A percentile compares a stretch with the other conserved stretches of the same genome.
These are phyloP conservation scores for Ormyrus labotus DNA, from an alignment of 2,888 invertebrate species.

Conservation along the genomic window DNA sequence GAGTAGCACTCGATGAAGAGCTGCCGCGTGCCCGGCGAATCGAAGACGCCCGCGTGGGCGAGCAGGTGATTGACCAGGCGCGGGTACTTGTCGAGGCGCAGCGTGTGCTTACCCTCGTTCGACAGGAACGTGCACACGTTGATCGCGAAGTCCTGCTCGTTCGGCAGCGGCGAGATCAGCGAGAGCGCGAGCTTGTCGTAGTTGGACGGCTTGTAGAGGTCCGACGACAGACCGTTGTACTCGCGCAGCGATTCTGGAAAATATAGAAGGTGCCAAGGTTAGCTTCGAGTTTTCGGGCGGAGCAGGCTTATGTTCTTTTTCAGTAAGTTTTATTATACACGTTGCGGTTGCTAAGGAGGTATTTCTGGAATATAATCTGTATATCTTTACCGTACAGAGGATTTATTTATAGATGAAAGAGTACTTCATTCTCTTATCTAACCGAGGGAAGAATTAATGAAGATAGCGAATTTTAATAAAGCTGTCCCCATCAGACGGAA, in stretches of 20 bases:
- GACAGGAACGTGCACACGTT: slow-evolving; percentile 97
- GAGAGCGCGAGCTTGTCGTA: slow-evolving; percentile 93
- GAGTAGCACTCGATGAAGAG: slow-evolving; percentile 83
- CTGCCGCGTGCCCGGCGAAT: slow-evolving; percentile 78
- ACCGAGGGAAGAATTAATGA: too few species aligned
- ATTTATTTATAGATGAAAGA: too few species aligned
- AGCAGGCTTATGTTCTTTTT: too few species aligned
- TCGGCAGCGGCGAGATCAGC: slow-evolving; percentile 95
- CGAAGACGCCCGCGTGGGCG: slow-evolving; percentile 96
- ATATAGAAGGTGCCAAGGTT: neutral
- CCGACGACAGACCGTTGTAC: slow-evolving; percentile 82
- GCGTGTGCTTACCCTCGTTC: slow-evolving; percentile 92
- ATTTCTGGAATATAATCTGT: too few species aligned
- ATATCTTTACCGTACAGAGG: too few species aligned
- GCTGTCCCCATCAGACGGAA: too few species aligned
- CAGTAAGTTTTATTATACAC: too few species aligned
- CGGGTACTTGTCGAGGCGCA: slow-evolving; percentile 91
- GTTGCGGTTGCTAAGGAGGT: too few species aligned
- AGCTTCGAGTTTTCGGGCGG: too few species aligned
- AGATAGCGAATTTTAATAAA: too few species aligned
- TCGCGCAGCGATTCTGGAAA: slow-evolving; percentile 80
- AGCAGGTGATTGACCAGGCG: slow-evolving; percentile 91
- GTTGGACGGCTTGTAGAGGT: slow-evolving; percentile 83
- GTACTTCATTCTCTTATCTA: too few species aligned
- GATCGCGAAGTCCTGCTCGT: slow-evolving; percentile 98